Evolutionary conservation across 2,888 invertebrate genomes (phyloP).

Genomic region (Parochlus steinenii): DNA sequence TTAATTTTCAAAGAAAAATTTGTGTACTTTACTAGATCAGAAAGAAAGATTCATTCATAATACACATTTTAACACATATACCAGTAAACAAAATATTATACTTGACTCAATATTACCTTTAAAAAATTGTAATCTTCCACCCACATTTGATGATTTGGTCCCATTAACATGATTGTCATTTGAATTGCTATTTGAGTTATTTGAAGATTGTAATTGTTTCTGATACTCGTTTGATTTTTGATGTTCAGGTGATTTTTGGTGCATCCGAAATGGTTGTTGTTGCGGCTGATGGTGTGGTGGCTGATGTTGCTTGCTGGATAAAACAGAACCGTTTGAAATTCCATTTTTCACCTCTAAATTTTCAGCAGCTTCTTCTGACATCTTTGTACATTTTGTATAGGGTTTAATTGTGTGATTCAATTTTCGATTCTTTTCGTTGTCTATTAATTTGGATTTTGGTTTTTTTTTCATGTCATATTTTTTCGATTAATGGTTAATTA

Average conservation of each 20-base stretch:
- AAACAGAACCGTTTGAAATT: slow-evolving; percentile 39
- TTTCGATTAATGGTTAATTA: too few species aligned
- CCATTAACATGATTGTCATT: slow-evolving; percentile 8
- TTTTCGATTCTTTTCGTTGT: slow-evolving; percentile 9
- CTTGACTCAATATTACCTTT: slow-evolving; percentile 23
- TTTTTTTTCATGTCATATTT: slow-evolving; percentile 12
- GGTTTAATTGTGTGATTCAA: slow-evolving; percentile 30
- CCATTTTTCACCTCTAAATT: slow-evolving; percentile 44
- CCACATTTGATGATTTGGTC: slow-evolving; percentile 15
- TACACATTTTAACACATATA: slow-evolving; percentile 5
- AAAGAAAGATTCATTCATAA: slow-evolving; percentile 1
- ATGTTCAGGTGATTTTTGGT: too few species aligned
- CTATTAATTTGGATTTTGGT: slow-evolving; percentile 11
- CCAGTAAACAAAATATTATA: neutral
- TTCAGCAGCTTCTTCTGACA: slow-evolving; percentile 43
- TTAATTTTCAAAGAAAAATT: slow-evolving; percentile 5
- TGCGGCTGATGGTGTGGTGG: slow-evolving; percentile 42
- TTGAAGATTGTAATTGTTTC: slow-evolving; percentile 11
- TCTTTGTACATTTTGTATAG: slow-evolving; percentile 55
- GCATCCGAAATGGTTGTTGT: too few species aligned
- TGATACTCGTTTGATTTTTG: too few species aligned
- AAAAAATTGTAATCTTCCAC: slow-evolving; percentile 30
- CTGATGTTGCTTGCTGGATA: slow-evolving; percentile 10
- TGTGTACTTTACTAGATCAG: neutral
- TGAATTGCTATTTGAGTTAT: slow-evolving; percentile 11